Conservation (phyloP, 2,888 invertebrate species). For the Melinopterus prodromus region DNA sequence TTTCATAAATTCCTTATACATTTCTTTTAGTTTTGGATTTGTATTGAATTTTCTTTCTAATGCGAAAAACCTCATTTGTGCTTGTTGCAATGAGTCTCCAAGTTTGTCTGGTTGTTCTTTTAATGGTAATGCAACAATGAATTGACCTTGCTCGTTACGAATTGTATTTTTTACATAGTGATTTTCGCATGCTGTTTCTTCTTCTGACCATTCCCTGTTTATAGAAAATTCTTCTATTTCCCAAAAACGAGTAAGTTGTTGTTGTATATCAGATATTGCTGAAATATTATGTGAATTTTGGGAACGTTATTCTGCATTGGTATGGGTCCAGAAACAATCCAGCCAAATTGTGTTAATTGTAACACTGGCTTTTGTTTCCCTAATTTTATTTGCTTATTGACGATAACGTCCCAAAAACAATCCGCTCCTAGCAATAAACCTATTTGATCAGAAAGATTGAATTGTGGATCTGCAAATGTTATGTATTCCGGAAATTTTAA, state of each 20-base stretch:
- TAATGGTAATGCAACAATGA: slow-evolving; percentile 19
- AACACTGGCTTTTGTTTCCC: slow-evolving; percentile 5
- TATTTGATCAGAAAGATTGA: neutral
- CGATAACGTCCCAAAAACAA: slow-evolving; percentile 17
- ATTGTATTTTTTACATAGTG: slow-evolving; percentile 13
- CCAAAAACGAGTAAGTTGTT: slow-evolving; percentile 24
- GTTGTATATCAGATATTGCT: neutral
- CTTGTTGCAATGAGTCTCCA: slow-evolving; percentile 14
- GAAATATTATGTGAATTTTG: no score
- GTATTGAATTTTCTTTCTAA: slow-evolving; percentile 23
- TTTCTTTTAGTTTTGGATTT: neutral
- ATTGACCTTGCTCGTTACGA: neutral
- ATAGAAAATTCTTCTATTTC: slow-evolving; percentile 15
- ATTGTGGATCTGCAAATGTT: slow-evolving; percentile 11
- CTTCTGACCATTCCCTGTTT: neutral
- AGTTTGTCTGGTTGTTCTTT: slow-evolving; percentile 17
- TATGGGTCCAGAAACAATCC: slow-evolving; percentile 19
- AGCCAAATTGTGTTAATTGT: slow-evolving; percentile 21
- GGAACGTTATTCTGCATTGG: no score
- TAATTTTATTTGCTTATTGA: slow-evolving; percentile 14
- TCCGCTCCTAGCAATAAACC: slow-evolving; percentile 23
- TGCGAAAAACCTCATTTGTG: slow-evolving; percentile 9
- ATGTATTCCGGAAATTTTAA: slow-evolving; percentile 21
- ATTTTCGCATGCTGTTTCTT: slow-evolving; percentile 19
- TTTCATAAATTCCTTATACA: slow-evolving; percentile 16